Conservation (phyloP, 2,888 invertebrate genomes). For the Epistrophe eligans region DNA sequence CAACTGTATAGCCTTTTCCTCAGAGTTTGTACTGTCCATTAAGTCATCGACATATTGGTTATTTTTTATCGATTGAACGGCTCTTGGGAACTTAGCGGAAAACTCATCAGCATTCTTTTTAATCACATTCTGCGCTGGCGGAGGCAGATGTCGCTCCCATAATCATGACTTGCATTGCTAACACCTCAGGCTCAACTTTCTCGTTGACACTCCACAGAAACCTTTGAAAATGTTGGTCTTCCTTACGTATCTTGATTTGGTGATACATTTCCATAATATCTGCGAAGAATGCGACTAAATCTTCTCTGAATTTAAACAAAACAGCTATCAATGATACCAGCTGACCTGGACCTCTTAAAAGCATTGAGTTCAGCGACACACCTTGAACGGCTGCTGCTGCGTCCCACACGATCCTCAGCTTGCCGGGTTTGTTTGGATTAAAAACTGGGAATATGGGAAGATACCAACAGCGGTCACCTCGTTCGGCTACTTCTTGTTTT, state of each 20-base stretch:
- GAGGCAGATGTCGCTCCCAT: constrained; percentile 1
- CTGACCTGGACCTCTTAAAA: constrained; percentile 17
- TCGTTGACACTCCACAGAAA: constrained; percentile 14
- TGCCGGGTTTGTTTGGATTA: constrained; percentile 12
- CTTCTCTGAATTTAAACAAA: neutral
- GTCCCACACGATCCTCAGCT: constrained; percentile 1
- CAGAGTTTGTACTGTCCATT: no score
- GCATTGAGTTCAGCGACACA: constrained; percentile 15
- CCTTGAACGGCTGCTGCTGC: constrained; percentile 7
- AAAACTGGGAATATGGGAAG: constrained; percentile 2
- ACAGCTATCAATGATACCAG: neutral
- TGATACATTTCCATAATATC: constrained; percentile 17
- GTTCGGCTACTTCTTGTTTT: neutral
- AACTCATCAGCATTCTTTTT: neutral
- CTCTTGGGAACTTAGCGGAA: neutral
- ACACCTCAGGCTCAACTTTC: neutral
- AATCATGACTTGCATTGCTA: neutral
- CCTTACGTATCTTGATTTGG: constrained; percentile 1
- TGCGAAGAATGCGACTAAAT: neutral
- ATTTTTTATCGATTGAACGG: neutral
- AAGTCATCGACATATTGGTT: no score
- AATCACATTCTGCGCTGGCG: neutral
- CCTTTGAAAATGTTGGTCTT: constrained; percentile 21
- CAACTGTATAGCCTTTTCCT: no score
- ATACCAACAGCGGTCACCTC: neutral